phyloP scores from a whole-genome alignment of 2,797 vertebrate species.

The Megalops cyprinoides region DNA sequence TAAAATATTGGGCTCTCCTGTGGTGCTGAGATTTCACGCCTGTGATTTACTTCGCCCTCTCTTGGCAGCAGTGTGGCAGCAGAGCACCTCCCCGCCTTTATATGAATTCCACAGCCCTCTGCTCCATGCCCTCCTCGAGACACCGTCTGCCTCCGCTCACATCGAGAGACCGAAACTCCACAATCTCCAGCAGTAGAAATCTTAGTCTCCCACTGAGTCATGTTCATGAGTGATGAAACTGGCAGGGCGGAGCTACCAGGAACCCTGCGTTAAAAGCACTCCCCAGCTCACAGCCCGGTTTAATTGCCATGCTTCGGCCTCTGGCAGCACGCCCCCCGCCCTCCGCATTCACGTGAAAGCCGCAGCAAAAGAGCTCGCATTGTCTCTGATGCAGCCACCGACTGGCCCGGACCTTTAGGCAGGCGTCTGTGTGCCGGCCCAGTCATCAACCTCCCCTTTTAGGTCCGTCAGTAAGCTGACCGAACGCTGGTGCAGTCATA shows the following conservation, averaged over 20 bases:
- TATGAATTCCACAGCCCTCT: too few species aligned
- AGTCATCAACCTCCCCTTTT: not conserved
- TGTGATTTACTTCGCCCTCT: not conserved
- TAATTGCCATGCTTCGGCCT: not conserved
- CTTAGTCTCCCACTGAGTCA: not conserved
- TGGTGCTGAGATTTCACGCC: not conserved
- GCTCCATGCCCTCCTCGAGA: too few species aligned
- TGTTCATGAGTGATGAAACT: too few species aligned
- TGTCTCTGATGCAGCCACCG: not conserved
- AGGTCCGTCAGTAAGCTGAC: not conserved
- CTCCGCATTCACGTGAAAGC: not conserved
- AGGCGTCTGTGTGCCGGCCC: slow-evolving; percentile 8
- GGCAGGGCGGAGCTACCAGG: not conserved
- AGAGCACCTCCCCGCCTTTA: not conserved
- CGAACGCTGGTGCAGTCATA: not conserved
- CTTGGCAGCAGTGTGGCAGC: too few species aligned
- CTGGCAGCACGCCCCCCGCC: not conserved
- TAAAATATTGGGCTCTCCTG: not conserved
- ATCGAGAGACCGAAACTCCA: not conserved
- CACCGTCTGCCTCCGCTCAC: too few species aligned
- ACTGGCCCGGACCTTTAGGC: not conserved
- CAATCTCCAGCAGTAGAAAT: not conserved
- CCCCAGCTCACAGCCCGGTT: not conserved
- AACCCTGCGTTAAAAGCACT: not conserved
- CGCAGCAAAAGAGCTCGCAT: not conserved